Percentiles rank a stretch among this genome's conserved stretches.
Evolutionary conservation across 1,140 invertebrate genomes (phyloP).

Genomic region (Brevipalpus yothersi): DNA sequence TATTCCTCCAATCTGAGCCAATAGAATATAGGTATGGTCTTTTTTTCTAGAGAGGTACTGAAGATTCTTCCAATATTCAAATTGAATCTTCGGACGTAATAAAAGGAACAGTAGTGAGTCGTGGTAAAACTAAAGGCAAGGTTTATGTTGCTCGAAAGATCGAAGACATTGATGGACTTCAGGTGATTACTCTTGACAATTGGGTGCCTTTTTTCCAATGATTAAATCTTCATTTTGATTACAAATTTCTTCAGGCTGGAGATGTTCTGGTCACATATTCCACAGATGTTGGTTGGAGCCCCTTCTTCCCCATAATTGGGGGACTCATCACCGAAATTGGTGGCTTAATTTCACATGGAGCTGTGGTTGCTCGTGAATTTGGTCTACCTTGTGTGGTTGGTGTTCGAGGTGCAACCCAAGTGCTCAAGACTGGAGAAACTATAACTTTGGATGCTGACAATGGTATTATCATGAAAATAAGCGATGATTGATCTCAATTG

Average conservation of each 20-base stretch:
- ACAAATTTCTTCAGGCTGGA: conserved; percentile 21
- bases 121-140: conserved; percentile 33
- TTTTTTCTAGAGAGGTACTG: too few species aligned
- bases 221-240: background rate
- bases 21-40: too few species aligned
- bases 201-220: background rate
- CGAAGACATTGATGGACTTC: conserved; percentile 19
- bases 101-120: conserved; percentile 39
- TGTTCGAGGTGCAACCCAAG: conserved; percentile 33
- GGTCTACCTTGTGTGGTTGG: conserved; percentile 57
- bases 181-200: conserved; percentile 15
- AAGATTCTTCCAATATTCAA: too few species aligned
- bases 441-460: conserved; percentile 14
- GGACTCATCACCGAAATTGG: conserved; percentile 62
- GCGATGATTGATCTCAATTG: too few species aligned
- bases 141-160: conserved; percentile 37
- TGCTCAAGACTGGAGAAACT: conserved; percentile 35
- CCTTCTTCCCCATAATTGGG: conserved; percentile 51
- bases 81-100: conserved; percentile 12
- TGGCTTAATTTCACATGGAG: conserved; percentile 59
- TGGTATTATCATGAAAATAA: conserved; percentile 9
- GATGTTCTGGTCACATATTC: conserved; percentile 50
- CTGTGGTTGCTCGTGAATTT: conserved; percentile 65
- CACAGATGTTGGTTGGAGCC: conserved; percentile 65
- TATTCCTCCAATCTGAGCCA: background rate